These are phyloP conservation scores for Phoebastria nigripes DNA, from an alignment of 2,797 vertebrate genomes.

Conservation along the genomic window DNA sequence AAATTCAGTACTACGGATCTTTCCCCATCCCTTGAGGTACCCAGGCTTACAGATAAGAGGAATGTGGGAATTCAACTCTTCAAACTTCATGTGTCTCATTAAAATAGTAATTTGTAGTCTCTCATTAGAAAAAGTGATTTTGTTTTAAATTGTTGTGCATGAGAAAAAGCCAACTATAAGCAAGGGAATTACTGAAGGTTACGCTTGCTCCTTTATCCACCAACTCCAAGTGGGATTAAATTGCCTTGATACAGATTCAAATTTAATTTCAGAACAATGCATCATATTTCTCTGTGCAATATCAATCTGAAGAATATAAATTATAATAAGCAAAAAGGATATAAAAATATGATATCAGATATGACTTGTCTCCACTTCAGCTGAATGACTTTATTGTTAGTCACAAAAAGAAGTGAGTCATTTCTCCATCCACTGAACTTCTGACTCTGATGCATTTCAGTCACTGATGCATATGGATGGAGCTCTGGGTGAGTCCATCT, in stretches of 20 bases:
- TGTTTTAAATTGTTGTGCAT: conserved; percentile 38
- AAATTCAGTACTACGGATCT: conserved; percentile 18
- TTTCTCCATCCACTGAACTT: conserved; percentile 37
- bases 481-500: not conserved
- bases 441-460: conserved; percentile 30
- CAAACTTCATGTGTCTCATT: conserved; percentile 47
- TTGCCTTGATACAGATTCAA: conserved; percentile 63
- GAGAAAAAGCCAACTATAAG: conserved; percentile 38
- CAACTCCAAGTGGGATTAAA: conserved; percentile 41
- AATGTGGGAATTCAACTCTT: conserved; percentile 49
- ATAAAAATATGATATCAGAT: conserved; percentile 47
- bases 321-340: conserved; percentile 47
- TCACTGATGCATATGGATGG: not conserved
- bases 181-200: conserved; percentile 49
- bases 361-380: conserved; percentile 55
- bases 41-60: conserved; percentile 18
- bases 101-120: conserved; percentile 49
- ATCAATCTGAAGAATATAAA: conserved; percentile 42
- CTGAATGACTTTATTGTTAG: conserved; percentile 54
- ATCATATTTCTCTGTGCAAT: conserved; percentile 49
- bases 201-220: conserved; percentile 28
- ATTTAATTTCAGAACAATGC: conserved; percentile 63
- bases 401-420: conserved; percentile 26
- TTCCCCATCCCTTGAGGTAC: conserved; percentile 5
- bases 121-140: conserved; percentile 57